Evolutionary conservation across 2,888 invertebrate species (phyloP).

Genomic region (Rutpela maculata): DNA sequence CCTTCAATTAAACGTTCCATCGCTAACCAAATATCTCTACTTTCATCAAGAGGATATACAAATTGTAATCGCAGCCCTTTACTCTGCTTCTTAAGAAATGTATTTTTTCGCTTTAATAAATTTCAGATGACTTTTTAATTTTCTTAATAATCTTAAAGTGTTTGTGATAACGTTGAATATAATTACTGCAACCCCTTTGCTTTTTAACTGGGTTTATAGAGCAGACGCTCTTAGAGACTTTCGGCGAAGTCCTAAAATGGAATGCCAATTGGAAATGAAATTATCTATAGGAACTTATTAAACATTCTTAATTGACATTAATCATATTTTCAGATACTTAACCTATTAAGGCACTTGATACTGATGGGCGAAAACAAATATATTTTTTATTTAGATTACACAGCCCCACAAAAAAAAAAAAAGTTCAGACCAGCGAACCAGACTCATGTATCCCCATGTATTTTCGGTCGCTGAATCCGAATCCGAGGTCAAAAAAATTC

Average conservation of each 20-base stretch:
- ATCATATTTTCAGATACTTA: too few relatives aligned
- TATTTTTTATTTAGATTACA: too few relatives aligned
- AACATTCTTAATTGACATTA: too few relatives aligned
- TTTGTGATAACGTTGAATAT: slow-evolving; percentile 5
- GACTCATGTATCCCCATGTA: too few relatives aligned
- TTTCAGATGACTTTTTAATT: slow-evolving; percentile 15
- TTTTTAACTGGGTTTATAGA: background rate
- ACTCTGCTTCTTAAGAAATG: slow-evolving; percentile 27
- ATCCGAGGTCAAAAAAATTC: too few relatives aligned
- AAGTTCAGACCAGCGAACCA: too few relatives aligned
- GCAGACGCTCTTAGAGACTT: background rate
- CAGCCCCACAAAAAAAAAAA: too few relatives aligned
- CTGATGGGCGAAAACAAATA: too few relatives aligned
- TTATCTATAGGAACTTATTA: background rate
- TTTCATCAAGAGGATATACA: slow-evolving; percentile 41
- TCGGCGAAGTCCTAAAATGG: background rate
- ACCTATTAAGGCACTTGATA: too few relatives aligned
- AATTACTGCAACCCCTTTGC: background rate
- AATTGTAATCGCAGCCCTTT: slow-evolving; percentile 35
- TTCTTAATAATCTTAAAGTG: slow-evolving; percentile 24
- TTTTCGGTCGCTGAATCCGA: too few relatives aligned
- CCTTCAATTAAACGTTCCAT: slow-evolving; percentile 47
- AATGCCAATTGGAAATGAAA: background rate
- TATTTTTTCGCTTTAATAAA: background rate
- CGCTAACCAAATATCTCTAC: slow-evolving; percentile 43